These are phyloP conservation scores for Pheosia tremula DNA, from an alignment of 2,888 invertebrate genomes.

Conservation along the genomic window DNA sequence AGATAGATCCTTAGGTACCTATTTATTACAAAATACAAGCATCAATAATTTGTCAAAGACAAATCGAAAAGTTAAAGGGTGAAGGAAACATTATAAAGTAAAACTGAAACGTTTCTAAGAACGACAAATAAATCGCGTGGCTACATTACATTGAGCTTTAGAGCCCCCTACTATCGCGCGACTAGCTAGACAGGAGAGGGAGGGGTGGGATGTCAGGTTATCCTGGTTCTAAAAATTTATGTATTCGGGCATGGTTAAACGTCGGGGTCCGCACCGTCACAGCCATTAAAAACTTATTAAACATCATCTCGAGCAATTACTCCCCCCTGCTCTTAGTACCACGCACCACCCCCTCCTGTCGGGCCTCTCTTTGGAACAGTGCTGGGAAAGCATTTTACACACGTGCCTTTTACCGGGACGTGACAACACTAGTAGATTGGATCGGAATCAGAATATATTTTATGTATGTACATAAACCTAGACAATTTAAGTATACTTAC, in stretches of 20 bases:
- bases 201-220: conserved; percentile 35
- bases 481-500: too few species aligned
- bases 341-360: conserved; percentile 31
- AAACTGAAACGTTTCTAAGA: conserved; percentile 54
- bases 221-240: conserved; percentile 54
- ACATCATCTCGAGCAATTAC: conserved; percentile 87
- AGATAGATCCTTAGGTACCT: not conserved
- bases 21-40: conserved; percentile 19
- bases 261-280: conserved; percentile 68
- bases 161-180: conserved; percentile 7
- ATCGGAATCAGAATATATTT: too few species aligned
- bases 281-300: conserved; percentile 88
- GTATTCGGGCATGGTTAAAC: conserved; percentile 69
- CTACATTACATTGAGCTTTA: conserved; percentile 39
- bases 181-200: conserved; percentile 9
- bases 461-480: too few species aligned
- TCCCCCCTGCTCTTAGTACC: conserved; percentile 55
- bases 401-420: conserved; percentile 7
- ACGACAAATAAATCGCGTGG: conserved; percentile 47
- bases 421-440: conserved; percentile 6
- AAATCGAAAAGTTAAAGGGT: conserved; percentile 52
- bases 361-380: conserved; percentile 8
- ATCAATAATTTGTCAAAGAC: conserved; percentile 38
- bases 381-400: conserved; percentile 22
- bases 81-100: conserved; percentile 59